Evolutionary conservation across 2,113 vertebrate species (phyloP).

Genomic region (Myocastor coypus): DNA sequence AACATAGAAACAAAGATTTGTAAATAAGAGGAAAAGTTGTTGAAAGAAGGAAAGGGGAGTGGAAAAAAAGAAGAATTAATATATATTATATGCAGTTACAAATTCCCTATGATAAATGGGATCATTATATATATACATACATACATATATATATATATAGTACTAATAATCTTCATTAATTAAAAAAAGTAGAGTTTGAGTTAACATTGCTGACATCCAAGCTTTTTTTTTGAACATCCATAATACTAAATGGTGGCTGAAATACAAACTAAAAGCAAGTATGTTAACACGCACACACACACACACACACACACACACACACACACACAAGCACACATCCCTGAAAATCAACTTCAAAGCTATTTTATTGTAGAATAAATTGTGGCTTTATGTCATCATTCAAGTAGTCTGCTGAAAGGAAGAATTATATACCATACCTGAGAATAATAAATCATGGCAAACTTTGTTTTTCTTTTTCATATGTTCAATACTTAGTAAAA

Average conservation of each 20-base stretch:
- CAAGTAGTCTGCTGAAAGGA: neutral
- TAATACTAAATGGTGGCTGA: neutral
- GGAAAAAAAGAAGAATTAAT: neutral
- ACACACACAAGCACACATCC: neutral
- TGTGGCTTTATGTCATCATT: neutral
- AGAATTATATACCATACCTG: neutral
- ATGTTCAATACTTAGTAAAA: neutral
- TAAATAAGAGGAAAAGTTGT: neutral
- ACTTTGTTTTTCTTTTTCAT: neutral
- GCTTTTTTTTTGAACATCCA: neutral
- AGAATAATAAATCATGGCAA: neutral
- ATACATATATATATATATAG: too few species aligned
- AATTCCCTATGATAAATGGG: neutral
- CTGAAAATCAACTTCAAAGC: conserved; percentile 4
- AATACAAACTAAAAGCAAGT: neutral
- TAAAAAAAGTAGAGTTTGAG: neutral
- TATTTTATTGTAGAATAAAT: neutral
- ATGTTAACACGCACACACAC: neutral
- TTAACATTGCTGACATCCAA: neutral
- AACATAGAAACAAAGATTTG: neutral
- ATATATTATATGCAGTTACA: neutral
- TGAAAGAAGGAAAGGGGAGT: neutral
- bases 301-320: neutral
- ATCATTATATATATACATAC: neutral
- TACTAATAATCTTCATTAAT: neutral